These are phyloP conservation scores for Eublepharis macularius DNA, from an alignment of 2,113 vertebrate species.

Conservation along the genomic window DNA sequence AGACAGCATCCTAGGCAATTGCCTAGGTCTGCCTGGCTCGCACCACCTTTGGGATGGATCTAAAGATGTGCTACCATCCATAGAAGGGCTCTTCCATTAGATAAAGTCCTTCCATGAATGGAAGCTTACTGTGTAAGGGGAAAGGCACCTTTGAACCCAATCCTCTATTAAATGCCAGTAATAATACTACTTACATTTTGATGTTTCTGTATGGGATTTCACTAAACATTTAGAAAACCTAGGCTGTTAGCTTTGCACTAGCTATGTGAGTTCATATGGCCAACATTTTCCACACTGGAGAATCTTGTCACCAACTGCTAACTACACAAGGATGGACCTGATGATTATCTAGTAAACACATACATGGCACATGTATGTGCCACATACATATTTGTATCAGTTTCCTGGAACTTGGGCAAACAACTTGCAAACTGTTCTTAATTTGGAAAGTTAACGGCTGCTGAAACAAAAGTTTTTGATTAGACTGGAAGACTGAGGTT, in stretches of 20 bases:
- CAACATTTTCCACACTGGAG: background rate
- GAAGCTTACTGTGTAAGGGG: too few species aligned
- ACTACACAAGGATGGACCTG: background rate
- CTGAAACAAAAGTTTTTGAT: too few species aligned
- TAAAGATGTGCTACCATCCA: too few species aligned
- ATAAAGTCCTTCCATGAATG: too few species aligned
- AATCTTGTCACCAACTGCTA: background rate
- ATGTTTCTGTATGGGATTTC: background rate
- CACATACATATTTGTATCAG: background rate
- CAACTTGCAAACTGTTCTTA: too few species aligned
- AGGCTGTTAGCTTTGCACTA: background rate
- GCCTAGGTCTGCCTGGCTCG: too few species aligned
- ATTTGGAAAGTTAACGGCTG: too few species aligned
- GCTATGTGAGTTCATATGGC: background rate
- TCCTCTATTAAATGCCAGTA: background rate
- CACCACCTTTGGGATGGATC: too few species aligned
- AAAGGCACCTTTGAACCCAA: too few species aligned
- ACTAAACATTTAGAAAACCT: background rate
- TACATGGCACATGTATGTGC: background rate
- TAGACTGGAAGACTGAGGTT: background rate
- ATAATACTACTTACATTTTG: background rate
- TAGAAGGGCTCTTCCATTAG: too few species aligned
- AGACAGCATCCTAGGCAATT: too few species aligned
- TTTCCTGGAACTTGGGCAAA: too few species aligned
- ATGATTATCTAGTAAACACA: background rate